These are phyloP conservation scores for Porphyrio hochstetteri DNA, from an alignment of 2,113 vertebrate species.

Conservation along the genomic window DNA sequence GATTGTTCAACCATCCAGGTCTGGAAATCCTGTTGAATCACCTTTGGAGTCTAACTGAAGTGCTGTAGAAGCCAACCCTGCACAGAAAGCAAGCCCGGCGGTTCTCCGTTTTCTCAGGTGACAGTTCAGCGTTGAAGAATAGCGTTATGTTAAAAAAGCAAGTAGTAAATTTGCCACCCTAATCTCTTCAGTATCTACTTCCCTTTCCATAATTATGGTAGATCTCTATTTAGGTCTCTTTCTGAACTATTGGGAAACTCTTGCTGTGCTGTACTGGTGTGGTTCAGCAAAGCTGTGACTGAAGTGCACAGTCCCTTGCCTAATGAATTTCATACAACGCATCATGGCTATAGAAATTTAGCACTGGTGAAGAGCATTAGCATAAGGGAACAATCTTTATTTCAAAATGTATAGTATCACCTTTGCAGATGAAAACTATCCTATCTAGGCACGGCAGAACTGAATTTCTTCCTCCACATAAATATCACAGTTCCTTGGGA, in stretches of 20 bases:
- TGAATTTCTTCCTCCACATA: neutral
- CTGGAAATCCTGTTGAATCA: constrained; percentile 10
- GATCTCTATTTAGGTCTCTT: neutral
- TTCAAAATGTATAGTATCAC: neutral
- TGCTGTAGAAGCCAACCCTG: neutral
- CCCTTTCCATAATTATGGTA: neutral
- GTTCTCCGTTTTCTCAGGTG: constrained; percentile 2
- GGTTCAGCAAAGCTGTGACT: neutral
- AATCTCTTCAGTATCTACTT: neutral
- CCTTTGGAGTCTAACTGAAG: constrained; percentile 6
- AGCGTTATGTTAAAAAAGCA: neutral
- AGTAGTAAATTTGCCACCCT: neutral
- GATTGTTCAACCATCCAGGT: neutral
- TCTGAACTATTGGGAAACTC: neutral
- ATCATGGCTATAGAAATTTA: neutral
- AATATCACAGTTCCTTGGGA: neutral
- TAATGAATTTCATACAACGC: neutral
- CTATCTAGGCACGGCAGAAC: neutral
- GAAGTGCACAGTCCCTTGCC: neutral
- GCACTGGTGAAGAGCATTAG: neutral
- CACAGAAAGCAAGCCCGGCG: neutral
- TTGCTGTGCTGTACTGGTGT: neutral
- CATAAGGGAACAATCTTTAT: neutral
- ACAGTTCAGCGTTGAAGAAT: neutral
- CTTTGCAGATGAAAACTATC: constrained; percentile 4